Evolutionary conservation across 2,888 invertebrate species (phyloP).

Genomic region (Pachydiplax longipennis): DNA sequence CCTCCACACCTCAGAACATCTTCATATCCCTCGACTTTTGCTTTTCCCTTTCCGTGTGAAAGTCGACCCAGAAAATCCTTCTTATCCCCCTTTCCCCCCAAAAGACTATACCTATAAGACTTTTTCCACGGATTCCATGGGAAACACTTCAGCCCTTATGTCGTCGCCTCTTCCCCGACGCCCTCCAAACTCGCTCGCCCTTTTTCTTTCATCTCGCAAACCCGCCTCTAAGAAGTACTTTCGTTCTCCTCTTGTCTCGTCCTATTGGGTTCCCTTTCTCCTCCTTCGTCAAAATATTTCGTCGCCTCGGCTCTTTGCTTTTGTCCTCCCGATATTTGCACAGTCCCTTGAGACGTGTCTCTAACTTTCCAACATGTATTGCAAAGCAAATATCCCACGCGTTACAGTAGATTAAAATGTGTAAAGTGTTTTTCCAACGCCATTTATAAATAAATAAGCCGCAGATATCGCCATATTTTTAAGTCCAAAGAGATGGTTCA

Average conservation of each 20-base stretch:
- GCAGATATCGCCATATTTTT: no score
- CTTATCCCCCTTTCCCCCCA: background rate
- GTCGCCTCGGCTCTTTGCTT: background rate
- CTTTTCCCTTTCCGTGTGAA: background rate
- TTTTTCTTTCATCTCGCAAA: conserved; percentile 7
- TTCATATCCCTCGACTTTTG: background rate
- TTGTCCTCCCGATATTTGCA: background rate
- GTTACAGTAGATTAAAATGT: no score
- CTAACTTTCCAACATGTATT: background rate
- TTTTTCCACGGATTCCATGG: background rate
- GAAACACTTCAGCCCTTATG: background rate
- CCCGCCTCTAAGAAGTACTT: background rate
- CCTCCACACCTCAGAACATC: background rate
- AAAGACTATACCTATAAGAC: background rate
- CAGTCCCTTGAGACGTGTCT: background rate
- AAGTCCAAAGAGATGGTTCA: no score
- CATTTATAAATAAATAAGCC: no score
- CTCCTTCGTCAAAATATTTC: background rate
- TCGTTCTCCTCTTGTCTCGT: background rate
- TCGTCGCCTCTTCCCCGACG: background rate
- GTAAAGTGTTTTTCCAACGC: no score
- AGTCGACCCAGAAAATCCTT: background rate
- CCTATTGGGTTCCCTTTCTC: background rate
- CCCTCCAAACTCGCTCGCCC: background rate
- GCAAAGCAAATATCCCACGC: no score